Evolutionary conservation across 2,113 vertebrate genomes (phyloP).

Genomic region (Neolamprologus ventralis): DNA sequence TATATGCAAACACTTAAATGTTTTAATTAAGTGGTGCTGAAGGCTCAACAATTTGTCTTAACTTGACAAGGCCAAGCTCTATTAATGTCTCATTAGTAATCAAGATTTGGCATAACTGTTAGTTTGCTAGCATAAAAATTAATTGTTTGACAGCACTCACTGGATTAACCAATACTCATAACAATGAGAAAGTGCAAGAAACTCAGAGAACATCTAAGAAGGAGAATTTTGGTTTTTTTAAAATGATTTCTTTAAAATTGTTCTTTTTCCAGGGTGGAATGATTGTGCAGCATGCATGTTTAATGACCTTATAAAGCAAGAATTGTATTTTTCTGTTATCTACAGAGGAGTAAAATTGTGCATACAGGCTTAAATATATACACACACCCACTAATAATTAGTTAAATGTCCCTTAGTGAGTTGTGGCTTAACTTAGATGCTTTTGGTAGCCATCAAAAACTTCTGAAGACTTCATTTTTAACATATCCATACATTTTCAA

Average conservation of each 20-base stretch:
- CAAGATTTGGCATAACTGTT: not conserved
- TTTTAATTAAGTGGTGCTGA: not conserved
- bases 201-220: not conserved
- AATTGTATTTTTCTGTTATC: not conserved
- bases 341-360: not conserved
- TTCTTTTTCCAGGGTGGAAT: not conserved
- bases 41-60: not conserved
- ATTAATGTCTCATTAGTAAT: not conserved
- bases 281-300: not conserved
- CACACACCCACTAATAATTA: not conserved
- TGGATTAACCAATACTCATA: not conserved
- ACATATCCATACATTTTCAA: not conserved
- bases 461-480: not conserved
- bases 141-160: not conserved
- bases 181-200: not conserved
- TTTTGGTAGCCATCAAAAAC: not conserved
- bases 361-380: not conserved
- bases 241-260: not conserved
- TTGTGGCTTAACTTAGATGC: not conserved
- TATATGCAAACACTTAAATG: not conserved
- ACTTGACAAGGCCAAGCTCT: not conserved
- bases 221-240: fast-evolving
- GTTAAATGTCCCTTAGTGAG: not conserved
- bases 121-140: not conserved
- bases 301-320: not conserved